Base-by-base conservation (phyloP, 2,888 invertebrate species). In the Morpho helenor region DNA sequence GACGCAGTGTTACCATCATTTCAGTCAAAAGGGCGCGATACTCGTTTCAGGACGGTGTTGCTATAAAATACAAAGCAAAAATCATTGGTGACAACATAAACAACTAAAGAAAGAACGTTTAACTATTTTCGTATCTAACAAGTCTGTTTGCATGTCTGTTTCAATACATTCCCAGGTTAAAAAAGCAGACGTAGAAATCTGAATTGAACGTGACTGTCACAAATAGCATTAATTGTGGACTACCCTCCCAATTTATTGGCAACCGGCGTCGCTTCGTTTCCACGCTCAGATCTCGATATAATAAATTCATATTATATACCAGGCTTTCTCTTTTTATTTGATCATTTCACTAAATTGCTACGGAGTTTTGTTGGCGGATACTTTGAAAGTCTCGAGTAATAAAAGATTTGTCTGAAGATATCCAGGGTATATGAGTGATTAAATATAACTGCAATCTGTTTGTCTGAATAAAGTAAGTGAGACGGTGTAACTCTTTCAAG, bases 291-390 rank as follows among this genome's bases (percentile, higher is more conserved):
- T 47, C 53, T 54, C 47, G 22, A 45, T 54, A 54, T 54, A 54
- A 54, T 48, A 54, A 54, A 54, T 54, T 54, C 54, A 31, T 54
- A 48, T 54, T 54, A 54, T 47, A 48, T 54, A 48, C 54, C 54
- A 41, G 54, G 9, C 48, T 54, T 45, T 48, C 48, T 22, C 52
- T 48, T 54, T 54, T 41, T 54, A 48, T 54, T 48, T 31, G 48
- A 54, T 42, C 42, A 54, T 54, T 54, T 47, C 6, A 48, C 42
- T 48, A 42, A 48, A 54, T 54, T 54, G 47, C 42, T 8, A 10
- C 54, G 42, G 22, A 45, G 54, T 54, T 54, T 54, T 54, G 48
- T 54, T 23, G 7, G 47, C 10, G 31, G 48, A 54, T n/a, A 22
- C 42, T 48, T 54, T 54, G 47, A 48, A 42, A 42, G 41, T 48